Evolutionary conservation across 2,888 invertebrate genomes (phyloP), one percentile per base, ranked within the genome.

Genomic region (Brachylomia viminalis): DNA sequence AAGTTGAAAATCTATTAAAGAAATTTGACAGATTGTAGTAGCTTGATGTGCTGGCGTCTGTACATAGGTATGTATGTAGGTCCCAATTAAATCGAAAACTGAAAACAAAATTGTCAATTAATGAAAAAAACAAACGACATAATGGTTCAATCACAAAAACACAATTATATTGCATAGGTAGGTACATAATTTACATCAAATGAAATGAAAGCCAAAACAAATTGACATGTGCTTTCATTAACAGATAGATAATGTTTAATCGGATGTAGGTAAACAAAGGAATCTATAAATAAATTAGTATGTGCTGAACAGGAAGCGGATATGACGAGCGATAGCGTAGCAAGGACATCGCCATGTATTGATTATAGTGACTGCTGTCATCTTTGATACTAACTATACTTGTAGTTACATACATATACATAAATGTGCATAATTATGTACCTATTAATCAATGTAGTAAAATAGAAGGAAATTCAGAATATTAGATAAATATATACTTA

Each of bases 281-380:
- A 79, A 79, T 85, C 80, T 87, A 87, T 82, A 87, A 80, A 87
- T 88, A 88, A 75, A 75, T 82, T 76, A 76, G 70, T 72, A 62
- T 54, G 11, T 61, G 52, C 42, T 52, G 42, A 66, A 83, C 83
- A 85, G 92, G 92, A 92, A 92, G 82, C 92, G 92, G 92, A 92
- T 90, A 80, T 86, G 78, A 74, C 79, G 72, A 82, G 72, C 78
- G 84, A 80, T 85, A 90, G 89, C 84, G 80, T 45, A 78, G 80
- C 90, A 87, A 91, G 91, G 91, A 80, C 89, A 59, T 45, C 61
- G 47, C 59, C 75, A 69, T 82, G 84, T 85, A 81, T 79, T 81
- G 80, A 86, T 83, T 83, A 72, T 66, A 67, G 0, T 23, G n/a
- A 8, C 33, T 67, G n/a, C 56, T 72, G 76, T 47, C 81, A 72